phyloP scores from a whole-genome alignment of 1,140 invertebrate genomes.

The Leptonema lineaticorne region DNA sequence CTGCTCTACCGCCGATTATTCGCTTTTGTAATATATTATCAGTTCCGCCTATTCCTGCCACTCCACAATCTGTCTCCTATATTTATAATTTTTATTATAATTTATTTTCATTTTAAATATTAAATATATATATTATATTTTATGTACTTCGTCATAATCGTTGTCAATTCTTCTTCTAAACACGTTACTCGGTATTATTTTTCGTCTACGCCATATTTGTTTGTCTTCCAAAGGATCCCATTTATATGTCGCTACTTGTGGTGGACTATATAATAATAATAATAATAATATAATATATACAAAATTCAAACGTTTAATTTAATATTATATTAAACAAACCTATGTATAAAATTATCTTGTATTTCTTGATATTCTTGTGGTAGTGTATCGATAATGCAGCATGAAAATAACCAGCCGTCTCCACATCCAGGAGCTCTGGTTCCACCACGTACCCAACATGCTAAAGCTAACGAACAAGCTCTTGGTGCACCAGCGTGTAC shows the following conservation, averaged over 20 bases:
- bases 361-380: slow-evolving; percentile 16
- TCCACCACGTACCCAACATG: slow-evolving; percentile 72
- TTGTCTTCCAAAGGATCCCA: slow-evolving; percentile 48
- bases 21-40: slow-evolving; percentile 66
- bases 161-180: slow-evolving; percentile 53
- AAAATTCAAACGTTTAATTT: not conserved
- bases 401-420: slow-evolving; percentile 67
- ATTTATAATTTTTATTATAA: slow-evolving; percentile 46
- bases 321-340: slow-evolving; percentile 34
- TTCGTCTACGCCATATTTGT: slow-evolving; percentile 47
- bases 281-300: not conserved
- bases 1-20: slow-evolving; percentile 74
- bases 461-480: slow-evolving; percentile 66
- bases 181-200: slow-evolving; percentile 46
- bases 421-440: slow-evolving; percentile 63
- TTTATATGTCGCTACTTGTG: slow-evolving; percentile 50
- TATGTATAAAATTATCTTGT: slow-evolving; percentile 48
- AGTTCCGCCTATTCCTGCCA: slow-evolving; percentile 51
- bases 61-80: slow-evolving; percentile 61
- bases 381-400: slow-evolving; percentile 57
- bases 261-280: slow-evolving; percentile 36
- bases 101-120: slow-evolving; percentile 37
- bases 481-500: slow-evolving; percentile 60
- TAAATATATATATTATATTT: slow-evolving; percentile 11
- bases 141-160: slow-evolving; percentile 48